phyloP scores from a whole-genome alignment of 1,140 invertebrate species.

The Apis cerana region DNA sequence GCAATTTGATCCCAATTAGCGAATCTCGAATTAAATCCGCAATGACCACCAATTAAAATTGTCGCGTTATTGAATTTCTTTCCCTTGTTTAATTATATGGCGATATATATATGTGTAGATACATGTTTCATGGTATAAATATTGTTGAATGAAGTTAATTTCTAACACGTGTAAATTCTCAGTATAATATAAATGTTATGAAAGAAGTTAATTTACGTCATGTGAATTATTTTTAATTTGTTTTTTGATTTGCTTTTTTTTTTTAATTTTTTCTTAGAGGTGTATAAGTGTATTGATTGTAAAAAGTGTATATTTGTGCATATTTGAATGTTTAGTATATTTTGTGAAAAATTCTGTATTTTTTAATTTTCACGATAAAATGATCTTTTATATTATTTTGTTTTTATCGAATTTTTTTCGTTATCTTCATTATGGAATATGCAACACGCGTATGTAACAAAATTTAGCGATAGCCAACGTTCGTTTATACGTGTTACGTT shows the following conservation, averaged over 20 bases:
- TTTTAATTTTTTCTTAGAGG: no score
- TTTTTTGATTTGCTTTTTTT: no score
- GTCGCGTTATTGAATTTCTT: constrained; percentile 7
- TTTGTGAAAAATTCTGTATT: not conserved
- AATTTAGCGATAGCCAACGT: not conserved
- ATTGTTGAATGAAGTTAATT: no score
- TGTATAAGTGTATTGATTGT: no score
- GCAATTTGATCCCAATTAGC: constrained; percentile 55
- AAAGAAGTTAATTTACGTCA: no score
- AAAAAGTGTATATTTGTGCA: no score
- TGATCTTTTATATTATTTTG: not conserved
- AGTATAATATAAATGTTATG: no score
- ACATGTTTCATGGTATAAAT: no score
- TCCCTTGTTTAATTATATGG: not conserved
- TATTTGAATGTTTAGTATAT: no score
- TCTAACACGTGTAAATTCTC: no score
- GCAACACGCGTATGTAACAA: not conserved
- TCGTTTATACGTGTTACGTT: not conserved
- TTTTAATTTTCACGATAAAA: not conserved
- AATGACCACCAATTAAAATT: constrained; percentile 9
- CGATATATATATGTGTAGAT: not conserved
- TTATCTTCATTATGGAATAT: not conserved
- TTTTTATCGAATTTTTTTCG: not conserved
- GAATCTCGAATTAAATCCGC: constrained; percentile 49
- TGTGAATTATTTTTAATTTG: no score